These are phyloP conservation scores for Drosophila pallidifrons DNA, from an alignment of 1,140 invertebrate species.

Conservation along the genomic window DNA sequence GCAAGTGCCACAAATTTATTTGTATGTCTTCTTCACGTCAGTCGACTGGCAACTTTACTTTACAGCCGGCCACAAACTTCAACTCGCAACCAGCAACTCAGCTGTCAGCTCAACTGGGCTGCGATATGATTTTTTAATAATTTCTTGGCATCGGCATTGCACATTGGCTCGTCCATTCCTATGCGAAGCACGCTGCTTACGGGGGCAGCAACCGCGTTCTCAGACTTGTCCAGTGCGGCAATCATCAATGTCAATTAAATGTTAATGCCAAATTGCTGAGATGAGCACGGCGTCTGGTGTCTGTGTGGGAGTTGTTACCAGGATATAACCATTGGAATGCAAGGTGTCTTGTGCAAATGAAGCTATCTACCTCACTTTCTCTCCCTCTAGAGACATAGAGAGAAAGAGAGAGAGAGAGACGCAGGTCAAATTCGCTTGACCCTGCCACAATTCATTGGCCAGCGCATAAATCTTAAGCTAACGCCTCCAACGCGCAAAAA, in stretches of 20 bases:
- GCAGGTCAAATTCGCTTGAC: conserved; percentile 28
- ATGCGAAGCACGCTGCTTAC: conserved; percentile 50
- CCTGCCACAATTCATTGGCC: conserved; percentile 55
- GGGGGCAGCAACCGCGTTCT: conserved; percentile 52
- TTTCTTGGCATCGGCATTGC: conserved; percentile 43
- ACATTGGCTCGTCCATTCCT: conserved; percentile 33
- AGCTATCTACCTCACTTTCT: conserved; percentile 43
- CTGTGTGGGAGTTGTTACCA: conserved; percentile 57
- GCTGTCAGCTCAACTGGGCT: conserved; percentile 20
- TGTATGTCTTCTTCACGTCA: conserved; percentile 76
- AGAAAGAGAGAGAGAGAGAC: background rate
- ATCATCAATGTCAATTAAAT: conserved; percentile 82
- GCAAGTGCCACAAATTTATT: conserved; percentile 79
- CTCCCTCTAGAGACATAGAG: background rate
- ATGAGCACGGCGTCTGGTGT: conserved; percentile 34
- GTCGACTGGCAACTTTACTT: conserved; percentile 32
- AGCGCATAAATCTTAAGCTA: conserved; percentile 64
- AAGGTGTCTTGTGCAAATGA: conserved; percentile 45
- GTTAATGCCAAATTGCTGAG: conserved; percentile 67
- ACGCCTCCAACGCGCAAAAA: conserved; percentile 63
- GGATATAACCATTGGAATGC: conserved; percentile 50
- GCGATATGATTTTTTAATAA: conserved; percentile 81
- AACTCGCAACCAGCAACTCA: background rate
- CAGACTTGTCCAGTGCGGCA: conserved; percentile 68
- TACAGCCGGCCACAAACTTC: background rate